Evolutionary conservation across 2,888 invertebrate genomes (phyloP).

Genomic region (Pterostichus niger): DNA sequence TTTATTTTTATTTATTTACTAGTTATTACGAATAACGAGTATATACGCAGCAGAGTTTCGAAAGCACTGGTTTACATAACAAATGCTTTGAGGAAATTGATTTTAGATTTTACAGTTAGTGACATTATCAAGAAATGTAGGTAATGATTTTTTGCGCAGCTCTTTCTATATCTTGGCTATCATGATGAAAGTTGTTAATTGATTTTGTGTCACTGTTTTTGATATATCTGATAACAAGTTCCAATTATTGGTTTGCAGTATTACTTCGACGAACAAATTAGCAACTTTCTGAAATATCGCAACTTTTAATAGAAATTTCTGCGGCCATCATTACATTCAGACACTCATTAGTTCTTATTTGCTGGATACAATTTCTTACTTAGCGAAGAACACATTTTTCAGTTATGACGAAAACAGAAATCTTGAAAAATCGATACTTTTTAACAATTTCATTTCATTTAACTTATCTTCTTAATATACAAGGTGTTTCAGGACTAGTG

Average conservation of each 20-base stretch:
- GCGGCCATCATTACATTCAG: constrained; percentile 46
- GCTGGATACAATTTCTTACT: constrained; percentile 44
- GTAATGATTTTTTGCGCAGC: not conserved
- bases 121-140: constrained; percentile 40
- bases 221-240: constrained; percentile 61
- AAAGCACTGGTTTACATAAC: no score
- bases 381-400: constrained; percentile 2
- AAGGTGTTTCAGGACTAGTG: no score
- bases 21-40: no score
- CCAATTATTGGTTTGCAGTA: constrained; percentile 55
- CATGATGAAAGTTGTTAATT: constrained; percentile 51
- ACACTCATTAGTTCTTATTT: constrained; percentile 51
- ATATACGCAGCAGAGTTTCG: no score
- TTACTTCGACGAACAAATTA: constrained; percentile 60
- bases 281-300: constrained; percentile 56
- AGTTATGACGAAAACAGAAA: not conserved
- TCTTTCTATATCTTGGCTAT: constrained; percentile 27
- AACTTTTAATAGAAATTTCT: constrained; percentile 62
- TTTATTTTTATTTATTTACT: no score
- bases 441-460: no score
- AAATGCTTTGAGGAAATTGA: not conserved
- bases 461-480: no score
- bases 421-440: not conserved
- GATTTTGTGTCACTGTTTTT: constrained; percentile 59
- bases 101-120: not conserved